Conservation (phyloP, 2,888 invertebrate species). For the Himalopsyche anomala region DNA sequence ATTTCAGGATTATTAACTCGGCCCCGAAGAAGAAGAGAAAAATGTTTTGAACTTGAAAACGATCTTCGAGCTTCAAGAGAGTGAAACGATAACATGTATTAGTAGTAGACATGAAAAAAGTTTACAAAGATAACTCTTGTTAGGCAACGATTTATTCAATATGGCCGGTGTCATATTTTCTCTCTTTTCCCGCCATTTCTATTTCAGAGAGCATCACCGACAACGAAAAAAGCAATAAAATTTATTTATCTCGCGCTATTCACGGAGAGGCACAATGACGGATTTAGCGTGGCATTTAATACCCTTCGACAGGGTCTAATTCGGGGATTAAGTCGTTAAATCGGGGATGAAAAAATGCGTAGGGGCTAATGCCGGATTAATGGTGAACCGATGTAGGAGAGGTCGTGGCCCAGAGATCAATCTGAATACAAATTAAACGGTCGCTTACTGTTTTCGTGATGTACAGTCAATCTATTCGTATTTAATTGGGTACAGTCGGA, state of each 20-base stretch:
- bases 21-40: too few relatives aligned
- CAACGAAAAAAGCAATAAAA: conserved; percentile 5
- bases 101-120: too few relatives aligned
- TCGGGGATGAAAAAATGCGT: conserved; percentile 53
- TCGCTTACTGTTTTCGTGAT: conserved; percentile 19
- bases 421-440: conserved; percentile 52
- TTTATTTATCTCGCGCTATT: conserved; percentile 5
- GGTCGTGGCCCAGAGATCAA: conserved; percentile 42
- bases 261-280: neutral
- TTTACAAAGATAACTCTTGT: too few relatives aligned
- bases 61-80: too few relatives aligned
- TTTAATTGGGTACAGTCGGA: neutral
- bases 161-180: neutral
- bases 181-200: conserved; percentile 72
- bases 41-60: too few relatives aligned
- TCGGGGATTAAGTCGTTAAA: conserved; percentile 44
- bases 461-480: conserved; percentile 2
- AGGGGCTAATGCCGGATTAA: conserved; percentile 55
- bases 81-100: too few relatives aligned
- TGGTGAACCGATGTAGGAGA: conserved; percentile 45
- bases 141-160: too few relatives aligned
- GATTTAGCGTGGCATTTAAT: conserved; percentile 50
- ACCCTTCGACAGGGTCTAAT: conserved; percentile 57
- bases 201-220: neutral
- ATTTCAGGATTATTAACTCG: too few relatives aligned